A percentile compares a stretch with the other conserved stretches of the same genome.
phyloP scores from a whole-genome alignment of 2,113 vertebrate genomes.

The Pycnonotus jocosus region DNA sequence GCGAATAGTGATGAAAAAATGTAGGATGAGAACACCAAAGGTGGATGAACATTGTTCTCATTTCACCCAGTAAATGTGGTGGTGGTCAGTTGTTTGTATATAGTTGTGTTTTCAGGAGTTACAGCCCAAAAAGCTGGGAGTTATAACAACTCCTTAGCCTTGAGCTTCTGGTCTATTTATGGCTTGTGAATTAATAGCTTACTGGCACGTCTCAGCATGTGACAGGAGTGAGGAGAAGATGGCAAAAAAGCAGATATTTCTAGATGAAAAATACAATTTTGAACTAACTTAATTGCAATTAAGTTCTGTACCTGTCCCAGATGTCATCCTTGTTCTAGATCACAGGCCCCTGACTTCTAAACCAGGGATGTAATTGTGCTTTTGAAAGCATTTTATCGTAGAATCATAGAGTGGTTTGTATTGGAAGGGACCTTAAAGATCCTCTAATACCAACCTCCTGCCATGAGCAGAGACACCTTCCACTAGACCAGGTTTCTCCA shows the following conservation, averaged over 20 bases:
- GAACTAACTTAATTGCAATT: not conserved
- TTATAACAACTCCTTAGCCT: not conserved
- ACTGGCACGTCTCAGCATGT: not conserved
- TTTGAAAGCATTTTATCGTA: not conserved
- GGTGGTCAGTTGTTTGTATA: not conserved
- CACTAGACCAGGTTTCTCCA: not conserved
- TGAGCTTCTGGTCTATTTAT: not conserved
- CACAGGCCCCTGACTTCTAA: not conserved
- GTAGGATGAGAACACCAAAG: not conserved
- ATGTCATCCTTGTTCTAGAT: not conserved
- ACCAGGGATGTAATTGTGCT: not conserved
- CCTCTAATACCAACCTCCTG: not conserved
- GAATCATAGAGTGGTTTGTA: not conserved
- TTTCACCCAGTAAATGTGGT: not conserved
- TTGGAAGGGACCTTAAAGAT: not conserved
- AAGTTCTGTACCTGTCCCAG: not conserved
- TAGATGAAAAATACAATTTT: not conserved
- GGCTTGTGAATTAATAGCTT: not conserved
- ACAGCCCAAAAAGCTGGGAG: not conserved
- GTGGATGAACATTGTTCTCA: not conserved
- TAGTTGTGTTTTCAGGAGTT: not conserved
- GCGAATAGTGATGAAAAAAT: not conserved
- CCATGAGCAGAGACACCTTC: not conserved
- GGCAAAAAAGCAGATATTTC: not conserved
- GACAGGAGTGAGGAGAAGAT: not conserved